Evolutionary conservation across 2,888 invertebrate genomes (phyloP).

Genomic region (Melieria crassipennis): DNA sequence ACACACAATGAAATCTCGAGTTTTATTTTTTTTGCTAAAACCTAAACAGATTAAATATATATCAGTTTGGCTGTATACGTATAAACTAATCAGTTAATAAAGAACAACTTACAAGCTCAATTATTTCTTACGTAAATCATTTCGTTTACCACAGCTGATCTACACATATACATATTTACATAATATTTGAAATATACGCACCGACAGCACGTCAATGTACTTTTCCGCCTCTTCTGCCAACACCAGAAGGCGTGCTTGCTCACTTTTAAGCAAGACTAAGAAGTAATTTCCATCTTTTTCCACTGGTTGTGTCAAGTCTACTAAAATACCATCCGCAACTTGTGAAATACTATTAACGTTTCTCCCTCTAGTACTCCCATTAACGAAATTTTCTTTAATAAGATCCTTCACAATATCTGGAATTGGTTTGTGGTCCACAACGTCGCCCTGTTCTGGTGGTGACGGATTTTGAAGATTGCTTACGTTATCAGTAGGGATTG

Average conservation of each 20-base stretch:
- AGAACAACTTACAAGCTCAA: too few species aligned
- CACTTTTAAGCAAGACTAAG: slow-evolving; percentile 76
- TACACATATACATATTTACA: too few species aligned
- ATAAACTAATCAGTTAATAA: too few species aligned
- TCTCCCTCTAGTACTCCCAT: not conserved
- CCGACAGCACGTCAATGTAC: slow-evolving; percentile 71
- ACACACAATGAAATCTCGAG: too few species aligned
- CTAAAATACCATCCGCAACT: not conserved
- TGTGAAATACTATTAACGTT: not conserved
- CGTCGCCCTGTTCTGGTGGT: slow-evolving; percentile 40
- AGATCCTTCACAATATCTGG: not conserved
- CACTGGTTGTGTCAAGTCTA: not conserved
- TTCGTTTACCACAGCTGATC: too few species aligned
- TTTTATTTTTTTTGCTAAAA: too few species aligned
- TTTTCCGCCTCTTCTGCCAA: slow-evolving; percentile 76
- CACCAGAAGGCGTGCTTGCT: slow-evolving; percentile 76
- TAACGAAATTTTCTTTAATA: slow-evolving; percentile 7
- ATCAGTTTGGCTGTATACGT: too few species aligned
- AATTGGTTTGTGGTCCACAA: slow-evolving; percentile 50
- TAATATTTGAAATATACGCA: slow-evolving; percentile 43
- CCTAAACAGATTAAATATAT: too few species aligned
- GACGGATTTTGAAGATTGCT: not conserved
- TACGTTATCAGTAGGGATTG: slow-evolving; percentile 10
- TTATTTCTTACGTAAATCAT: too few species aligned
- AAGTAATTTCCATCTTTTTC: slow-evolving; percentile 79